Percentiles rank a stretch among this genome's conserved stretches.
Conservation (phyloP, 2,888 invertebrate species). For the Linhomoeus sp. region DNA sequence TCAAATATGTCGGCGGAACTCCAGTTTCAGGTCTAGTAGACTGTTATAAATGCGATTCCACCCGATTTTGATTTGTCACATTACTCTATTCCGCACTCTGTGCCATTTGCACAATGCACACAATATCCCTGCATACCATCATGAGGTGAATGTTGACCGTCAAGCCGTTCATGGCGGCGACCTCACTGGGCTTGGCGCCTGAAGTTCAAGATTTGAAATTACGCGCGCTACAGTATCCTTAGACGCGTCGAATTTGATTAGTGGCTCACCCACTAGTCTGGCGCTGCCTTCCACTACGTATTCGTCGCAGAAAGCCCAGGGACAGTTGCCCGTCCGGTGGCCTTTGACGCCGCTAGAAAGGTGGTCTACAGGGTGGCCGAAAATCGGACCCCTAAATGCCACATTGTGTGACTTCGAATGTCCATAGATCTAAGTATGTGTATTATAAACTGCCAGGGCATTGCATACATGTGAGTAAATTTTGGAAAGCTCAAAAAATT, state of each 20-base stretch:
- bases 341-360: constrained; percentile 24
- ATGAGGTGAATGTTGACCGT: constrained; percentile 39
- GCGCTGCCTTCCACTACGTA: constrained; percentile 26
- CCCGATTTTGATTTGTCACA: no score
- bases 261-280: constrained; percentile 29
- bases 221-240: background rate
- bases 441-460: no score
- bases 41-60: no score
- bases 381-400: background rate
- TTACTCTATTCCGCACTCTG: background rate
- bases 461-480: no score
- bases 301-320: constrained; percentile 34
- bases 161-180: constrained; percentile 38
- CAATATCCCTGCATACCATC: constrained; percentile 26
- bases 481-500: background rate
- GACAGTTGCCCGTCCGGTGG: constrained; percentile 29
- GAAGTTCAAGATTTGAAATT: background rate
- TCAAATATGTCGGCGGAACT: no score
- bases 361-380: background rate
- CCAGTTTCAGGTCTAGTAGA: no score
- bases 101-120: no score
- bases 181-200: constrained; percentile 32
- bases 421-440: no score
- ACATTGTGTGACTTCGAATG: no score
- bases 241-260: no score